Base-by-base conservation (phyloP, 2,113 vertebrate genomes). In the Rana temporaria region DNA sequence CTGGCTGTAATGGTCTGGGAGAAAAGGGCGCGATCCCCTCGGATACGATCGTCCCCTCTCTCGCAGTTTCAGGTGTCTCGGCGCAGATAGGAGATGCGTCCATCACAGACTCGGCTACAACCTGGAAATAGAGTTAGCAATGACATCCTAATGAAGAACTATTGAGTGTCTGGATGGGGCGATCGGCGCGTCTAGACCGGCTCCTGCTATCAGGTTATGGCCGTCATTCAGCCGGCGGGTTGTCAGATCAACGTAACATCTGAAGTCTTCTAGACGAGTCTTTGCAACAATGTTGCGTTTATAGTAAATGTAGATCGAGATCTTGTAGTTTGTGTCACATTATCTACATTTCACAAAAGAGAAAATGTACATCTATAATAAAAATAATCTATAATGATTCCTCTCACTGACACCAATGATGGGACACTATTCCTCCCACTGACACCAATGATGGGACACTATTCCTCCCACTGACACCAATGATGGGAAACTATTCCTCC, bases 111-210 rank as follows among this genome's bases (percentile, higher is more conserved):
- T 14, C 38, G 12, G 52, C 19, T 76, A 67, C 53, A 68, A 56
- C 48, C 34, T 56, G 63, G 32, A 76, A 83, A 83, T 76, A 56
- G 53, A 83, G 81, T 83, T 83, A 83, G 81, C 81, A 83, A 83
- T 68, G 81, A 82, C 76, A 53, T 60, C 66, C 60, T 83, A 83
- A 83, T 68, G 72, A 83, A 76, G 64, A 83, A 83, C 17, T 76
- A 83, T 83, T 76, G 81, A 83, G 64, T 75, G 81, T 67, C 63
- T 68, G 57, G 65, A 71, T 57, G 63, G 24, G 65, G 24, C 32
- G 48, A 20, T 30, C 12, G 8, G 57, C 63, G 62, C 15, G 81
- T 83, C 81, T 83, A 83, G 81, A 83, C 72, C 32, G 38, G 30
- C 63, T 42, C 64, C 53, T 26, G 32, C 30, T 67, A 83, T 75